phyloP scores from a whole-genome alignment of 2,797 vertebrate genomes.

The Mus caroli region DNA sequence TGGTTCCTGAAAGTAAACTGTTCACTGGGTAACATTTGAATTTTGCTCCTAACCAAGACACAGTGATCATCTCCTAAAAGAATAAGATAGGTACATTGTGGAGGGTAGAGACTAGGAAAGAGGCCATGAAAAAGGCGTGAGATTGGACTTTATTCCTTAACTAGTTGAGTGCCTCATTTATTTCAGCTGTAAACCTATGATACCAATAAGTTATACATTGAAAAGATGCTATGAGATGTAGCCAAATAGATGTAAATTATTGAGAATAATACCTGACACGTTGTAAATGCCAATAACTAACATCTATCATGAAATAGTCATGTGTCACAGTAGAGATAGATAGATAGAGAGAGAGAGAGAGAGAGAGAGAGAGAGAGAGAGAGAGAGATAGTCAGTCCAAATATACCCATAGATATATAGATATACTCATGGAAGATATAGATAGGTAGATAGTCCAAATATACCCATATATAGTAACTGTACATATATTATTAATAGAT shows the following conservation, averaged over 20 bases:
- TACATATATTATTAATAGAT: not conserved
- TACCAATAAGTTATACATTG: conserved; percentile 3
- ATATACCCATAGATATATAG: not conserved
- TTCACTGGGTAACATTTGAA: not conserved
- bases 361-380: no score
- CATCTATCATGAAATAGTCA: not conserved
- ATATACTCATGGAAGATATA: no score
- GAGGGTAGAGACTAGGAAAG: not conserved
- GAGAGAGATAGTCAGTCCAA: not conserved
- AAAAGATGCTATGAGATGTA: conserved; percentile 26
- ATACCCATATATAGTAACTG: not conserved
- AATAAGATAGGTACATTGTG: conserved; percentile 19
- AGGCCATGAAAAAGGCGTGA: not conserved
- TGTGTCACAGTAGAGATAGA: not conserved
- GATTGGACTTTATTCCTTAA: not conserved
- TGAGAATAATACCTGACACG: conserved; percentile 28
- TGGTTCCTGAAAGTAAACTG: conserved; percentile 7
- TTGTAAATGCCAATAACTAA: not conserved
- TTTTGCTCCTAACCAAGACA: conserved; percentile 8
- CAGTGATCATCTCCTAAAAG: conserved; percentile 18
- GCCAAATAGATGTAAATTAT: conserved; percentile 1
- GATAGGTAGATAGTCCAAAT: not conserved
- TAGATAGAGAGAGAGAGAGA: not conserved
- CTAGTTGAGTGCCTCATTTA: not conserved
- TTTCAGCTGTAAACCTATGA: not conserved